Conservation (phyloP, 2,797 vertebrate genomes). For the Allobates femoralis region DNA sequence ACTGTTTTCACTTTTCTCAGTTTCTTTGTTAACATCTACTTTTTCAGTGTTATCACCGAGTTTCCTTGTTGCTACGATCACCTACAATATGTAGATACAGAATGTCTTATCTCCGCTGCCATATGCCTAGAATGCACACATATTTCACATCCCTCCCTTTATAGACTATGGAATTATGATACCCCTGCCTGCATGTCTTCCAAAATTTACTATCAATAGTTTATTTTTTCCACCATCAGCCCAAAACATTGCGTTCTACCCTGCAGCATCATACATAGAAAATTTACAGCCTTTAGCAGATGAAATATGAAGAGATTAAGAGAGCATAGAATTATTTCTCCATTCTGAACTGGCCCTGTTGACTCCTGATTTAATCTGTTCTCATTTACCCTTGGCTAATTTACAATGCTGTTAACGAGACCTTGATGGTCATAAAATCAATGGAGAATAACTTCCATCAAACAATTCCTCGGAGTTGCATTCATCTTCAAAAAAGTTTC, state of each 20-base stretch:
- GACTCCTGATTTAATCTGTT: constrained; percentile 59
- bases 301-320: constrained; percentile 61
- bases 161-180: constrained; percentile 52
- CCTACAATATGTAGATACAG: constrained; percentile 45
- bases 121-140: constrained; percentile 37
- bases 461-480: constrained; percentile 35
- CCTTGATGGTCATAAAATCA: constrained; percentile 58
- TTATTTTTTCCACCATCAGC: constrained; percentile 49
- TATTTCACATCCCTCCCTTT: constrained; percentile 47
- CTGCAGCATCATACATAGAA: constrained; percentile 38
- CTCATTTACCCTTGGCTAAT: constrained; percentile 56
- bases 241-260: constrained; percentile 49
- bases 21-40: constrained; percentile 29
- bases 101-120: constrained; percentile 49
- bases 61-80: constrained; percentile 39
- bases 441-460: constrained; percentile 56
- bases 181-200: constrained; percentile 37
- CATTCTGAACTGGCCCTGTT: constrained; percentile 44
- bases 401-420: constrained; percentile 59
- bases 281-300: constrained; percentile 57
- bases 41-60: constrained; percentile 33
- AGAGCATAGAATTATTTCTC: constrained; percentile 51
- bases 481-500: constrained; percentile 12
- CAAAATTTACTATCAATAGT: constrained; percentile 33
- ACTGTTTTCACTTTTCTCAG: constrained; percentile 29